Base-by-base conservation (phyloP, 2,888 invertebrate species). In the Gymnoscelis rufifasciata region DNA sequence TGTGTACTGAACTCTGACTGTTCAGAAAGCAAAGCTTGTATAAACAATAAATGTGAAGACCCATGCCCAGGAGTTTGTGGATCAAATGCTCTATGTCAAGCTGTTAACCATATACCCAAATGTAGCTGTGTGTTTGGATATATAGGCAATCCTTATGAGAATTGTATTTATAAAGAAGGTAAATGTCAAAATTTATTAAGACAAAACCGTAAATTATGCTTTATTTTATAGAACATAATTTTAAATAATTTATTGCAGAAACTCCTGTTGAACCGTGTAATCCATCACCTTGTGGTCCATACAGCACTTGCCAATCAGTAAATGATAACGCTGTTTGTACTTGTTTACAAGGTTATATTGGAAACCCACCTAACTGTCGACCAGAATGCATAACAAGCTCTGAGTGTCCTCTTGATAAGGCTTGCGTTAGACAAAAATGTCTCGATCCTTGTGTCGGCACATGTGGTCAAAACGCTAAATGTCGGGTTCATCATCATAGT, bases 61-160 rank as follows among this genome's bases (percentile, higher is more conserved):
- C 93, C 93, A 35, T 94, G 95, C 62, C 90, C 91, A 47, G 95
- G 94, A 39, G 90, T 92, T 40, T 96, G 96, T 67, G 96, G 95
- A 39, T 86, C 89, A 39, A 93, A 93, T 70, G 92, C 94, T 10
- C 82, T 90, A 60, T 96, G 95, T 66, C 90, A 92, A 78, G 93
- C 93, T 24, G 90, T 94, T 11, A 92, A 93, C 59, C 95, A 95
- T 66, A 84, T 92, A 55, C 94, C 95, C 6, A 91, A 92, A 56
- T 96, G 96, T 70, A 89, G 89, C 33, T 95, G 95, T 62, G 76
- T 87, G 12, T 57, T 78, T 27, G 91, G 91, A 56, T 92, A 91
- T 70, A 88, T 91, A 7, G 95, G 95, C 19, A 92, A 95, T 84
- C 94, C 96, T 19, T 95, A 83, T 53, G 78, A 80, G 28, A 71